These are phyloP conservation scores for Nycteola revayana DNA, from an alignment of 2,888 invertebrate genomes.

Conservation along the genomic window DNA sequence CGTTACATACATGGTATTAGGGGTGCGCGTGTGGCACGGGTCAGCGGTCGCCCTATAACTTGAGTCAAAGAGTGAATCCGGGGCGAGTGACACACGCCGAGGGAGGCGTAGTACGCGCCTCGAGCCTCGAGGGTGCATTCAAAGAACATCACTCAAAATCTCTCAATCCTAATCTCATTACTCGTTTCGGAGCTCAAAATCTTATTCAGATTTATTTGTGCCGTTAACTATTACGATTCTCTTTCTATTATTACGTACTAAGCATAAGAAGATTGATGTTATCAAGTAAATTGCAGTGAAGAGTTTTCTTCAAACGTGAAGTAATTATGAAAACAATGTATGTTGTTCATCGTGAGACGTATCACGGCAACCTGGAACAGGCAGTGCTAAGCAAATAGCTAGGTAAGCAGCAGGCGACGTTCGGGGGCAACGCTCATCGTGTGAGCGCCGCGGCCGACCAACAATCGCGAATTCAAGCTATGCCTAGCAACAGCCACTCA, in stretches of 20 bases:
- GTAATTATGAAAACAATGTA: constrained; percentile 47
- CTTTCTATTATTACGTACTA: too few species aligned
- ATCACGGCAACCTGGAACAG: constrained; percentile 43
- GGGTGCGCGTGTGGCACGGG: constrained; percentile 58
- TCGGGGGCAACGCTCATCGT: constrained; percentile 78
- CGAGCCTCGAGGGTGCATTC: constrained; percentile 14
- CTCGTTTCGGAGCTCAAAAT: too few species aligned
- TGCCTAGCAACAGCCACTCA: constrained; percentile 75
- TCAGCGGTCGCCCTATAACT: constrained; percentile 65
- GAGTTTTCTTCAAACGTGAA: constrained; percentile 1
- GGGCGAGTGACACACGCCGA: constrained; percentile 27
- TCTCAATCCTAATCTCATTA: too few species aligned
- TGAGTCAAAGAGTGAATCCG: constrained; percentile 44
- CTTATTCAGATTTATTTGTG: too few species aligned
- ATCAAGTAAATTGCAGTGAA: neutral
- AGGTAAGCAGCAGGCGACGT: constrained; percentile 37
- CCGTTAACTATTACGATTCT: too few species aligned
- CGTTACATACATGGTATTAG: constrained; percentile 45
- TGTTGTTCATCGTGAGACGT: constrained; percentile 49
- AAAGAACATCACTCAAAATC: constrained; percentile 11
- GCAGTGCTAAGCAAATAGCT: constrained; percentile 33
- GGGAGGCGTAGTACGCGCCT: constrained; percentile 18
- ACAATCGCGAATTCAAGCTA: constrained; percentile 76
- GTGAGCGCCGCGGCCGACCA: constrained; percentile 71
- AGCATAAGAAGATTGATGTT: neutral